Evolutionary conservation across 2,797 vertebrate species (phyloP).

Genomic region (Dromococcyx pavoninus): DNA sequence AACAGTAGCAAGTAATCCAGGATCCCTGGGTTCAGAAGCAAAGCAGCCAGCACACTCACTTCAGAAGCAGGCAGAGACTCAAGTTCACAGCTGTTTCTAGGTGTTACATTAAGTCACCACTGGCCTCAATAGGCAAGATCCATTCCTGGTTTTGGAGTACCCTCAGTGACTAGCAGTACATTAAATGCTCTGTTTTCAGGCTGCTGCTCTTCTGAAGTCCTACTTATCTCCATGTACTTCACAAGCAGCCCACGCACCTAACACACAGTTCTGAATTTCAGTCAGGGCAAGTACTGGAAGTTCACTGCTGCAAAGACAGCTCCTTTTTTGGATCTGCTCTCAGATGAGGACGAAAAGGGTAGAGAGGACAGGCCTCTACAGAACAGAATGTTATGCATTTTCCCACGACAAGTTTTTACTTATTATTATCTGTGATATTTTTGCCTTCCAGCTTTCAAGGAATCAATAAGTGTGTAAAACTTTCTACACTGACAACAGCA

Average conservation of each 20-base stretch:
- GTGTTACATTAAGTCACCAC: not conserved
- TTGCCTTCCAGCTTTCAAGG: not conserved
- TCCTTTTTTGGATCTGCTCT: constrained; percentile 67
- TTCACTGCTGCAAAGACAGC: constrained; percentile 42
- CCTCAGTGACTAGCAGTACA: not conserved
- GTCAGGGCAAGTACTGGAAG: constrained; percentile 1
- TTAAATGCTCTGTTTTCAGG: not conserved
- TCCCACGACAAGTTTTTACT: not conserved
- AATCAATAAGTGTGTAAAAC: not conserved
- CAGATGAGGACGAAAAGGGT: constrained; percentile 14
- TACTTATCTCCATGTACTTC: not conserved
- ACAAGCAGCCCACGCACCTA: not conserved
- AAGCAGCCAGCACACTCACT: not conserved
- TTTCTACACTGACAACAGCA: not conserved
- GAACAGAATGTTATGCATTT: not conserved
- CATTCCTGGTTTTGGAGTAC: not conserved
- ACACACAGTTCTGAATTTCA: not conserved
- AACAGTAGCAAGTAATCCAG: accelerated
- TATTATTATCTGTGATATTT: not conserved
- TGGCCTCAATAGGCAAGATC: not conserved
- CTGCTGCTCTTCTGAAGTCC: not conserved
- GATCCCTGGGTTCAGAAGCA: not conserved
- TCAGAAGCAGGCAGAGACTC: not conserved
- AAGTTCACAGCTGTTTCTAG: not conserved
- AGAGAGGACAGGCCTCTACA: constrained; percentile 29